A percentile compares a stretch with the other conserved stretches of the same genome.
Conservation (phyloP, 2,113 vertebrate species). For the Suncus etruscus region DNA sequence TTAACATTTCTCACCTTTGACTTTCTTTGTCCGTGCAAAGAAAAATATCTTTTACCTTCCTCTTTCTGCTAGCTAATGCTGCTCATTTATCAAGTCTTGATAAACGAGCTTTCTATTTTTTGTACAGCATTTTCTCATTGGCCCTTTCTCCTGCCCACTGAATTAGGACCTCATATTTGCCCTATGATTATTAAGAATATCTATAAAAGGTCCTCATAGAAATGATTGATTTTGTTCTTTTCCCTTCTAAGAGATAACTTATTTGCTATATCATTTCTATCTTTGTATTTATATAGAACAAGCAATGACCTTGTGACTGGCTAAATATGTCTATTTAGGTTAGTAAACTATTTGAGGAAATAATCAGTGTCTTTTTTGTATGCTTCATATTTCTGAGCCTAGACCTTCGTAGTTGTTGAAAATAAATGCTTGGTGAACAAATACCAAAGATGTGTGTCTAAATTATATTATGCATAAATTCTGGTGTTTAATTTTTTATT, state of each 20-base stretch:
- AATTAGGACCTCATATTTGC: background rate
- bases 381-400: background rate
- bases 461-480: background rate
- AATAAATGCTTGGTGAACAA: background rate
- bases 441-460: background rate
- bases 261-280: background rate
- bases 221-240: constrained; percentile 3
- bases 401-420: background rate
- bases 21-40: background rate
- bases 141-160: background rate
- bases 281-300: constrained; percentile 28
- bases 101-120: background rate
- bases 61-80: background rate
- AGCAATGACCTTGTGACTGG: background rate
- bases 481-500: constrained; percentile 24
- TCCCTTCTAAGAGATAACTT: background rate
- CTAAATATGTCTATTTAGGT: background rate
- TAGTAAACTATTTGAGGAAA: background rate
- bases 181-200: background rate
- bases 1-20: background rate
- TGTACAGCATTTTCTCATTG: background rate
- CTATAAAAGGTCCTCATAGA: background rate
- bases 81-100: background rate
- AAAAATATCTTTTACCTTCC: background rate
- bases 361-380: background rate